Base-by-base conservation (phyloP, 2,888 invertebrate species). In the Pandemis corylana region DNA sequence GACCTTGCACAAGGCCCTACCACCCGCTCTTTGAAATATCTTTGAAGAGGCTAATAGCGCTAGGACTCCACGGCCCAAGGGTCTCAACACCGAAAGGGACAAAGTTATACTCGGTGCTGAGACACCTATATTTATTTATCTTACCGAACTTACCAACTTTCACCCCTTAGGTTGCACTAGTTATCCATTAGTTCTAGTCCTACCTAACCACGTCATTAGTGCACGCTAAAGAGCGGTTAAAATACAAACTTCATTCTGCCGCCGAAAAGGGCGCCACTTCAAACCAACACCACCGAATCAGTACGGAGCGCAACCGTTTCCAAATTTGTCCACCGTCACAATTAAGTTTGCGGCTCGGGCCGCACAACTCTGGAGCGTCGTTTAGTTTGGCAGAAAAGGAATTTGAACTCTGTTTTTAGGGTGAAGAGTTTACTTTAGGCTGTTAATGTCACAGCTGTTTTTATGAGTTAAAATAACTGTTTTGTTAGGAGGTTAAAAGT, bases 201-300 rank as follows among this genome's bases (percentile, higher is more conserved):
- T 44, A 65, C 74, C 66, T 51, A 69, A 74, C 74, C 74, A 66
- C 74, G 12, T 74, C 74, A 74, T 74, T 69, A 69, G 74, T 44
- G 69, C 59, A 12, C 28, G 28, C 69, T 69, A 70, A 69, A 74
- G 73, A 73, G 73, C 59, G 68, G 65, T 69, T 51, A 51, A 41
- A 61, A 53, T 66, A 61, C 74, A 69, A 74, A 65, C 42, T 61
- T 36, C 28, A 51, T 9, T 13, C n/a, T 69, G 65, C 69, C 3
- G 5, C 46, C 61, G 4, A 44, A 36, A 15, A 7, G 5, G 28
- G 42, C 64, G 42, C 65, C 51, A 64, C 59, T 49, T 7, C 42
- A 6, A 15, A 49, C 51, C 59, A 13, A 28, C 28, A 20, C 15
- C 28, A 53, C 42, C 51, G 53, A 69, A 66, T 59, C 28, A 51